phyloP scores from a whole-genome alignment of 2,113 vertebrate genomes.

The Natator depressus region DNA sequence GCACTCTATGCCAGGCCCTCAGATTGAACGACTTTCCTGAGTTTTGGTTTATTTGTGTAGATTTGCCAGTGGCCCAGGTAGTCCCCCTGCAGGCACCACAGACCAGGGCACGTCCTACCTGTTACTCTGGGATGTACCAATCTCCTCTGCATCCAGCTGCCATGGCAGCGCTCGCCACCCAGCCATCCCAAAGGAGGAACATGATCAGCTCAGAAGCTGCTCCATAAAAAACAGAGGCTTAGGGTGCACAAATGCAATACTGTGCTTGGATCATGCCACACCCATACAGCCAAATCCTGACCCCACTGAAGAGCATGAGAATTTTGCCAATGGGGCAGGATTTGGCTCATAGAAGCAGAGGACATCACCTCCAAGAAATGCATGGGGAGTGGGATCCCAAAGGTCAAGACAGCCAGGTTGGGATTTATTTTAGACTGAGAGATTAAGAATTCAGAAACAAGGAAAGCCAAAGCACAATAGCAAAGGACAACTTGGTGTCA shows the following conservation, averaged over 20 bases:
- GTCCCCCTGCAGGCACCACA: accelerated
- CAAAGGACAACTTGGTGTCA: not conserved
- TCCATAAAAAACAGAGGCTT: not conserved
- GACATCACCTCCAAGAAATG: not conserved
- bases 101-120: not conserved
- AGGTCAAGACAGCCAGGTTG: not conserved
- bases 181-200: accelerated
- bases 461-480: not conserved
- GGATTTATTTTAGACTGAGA: not conserved
- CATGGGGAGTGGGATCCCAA: accelerated
- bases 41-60: not conserved
- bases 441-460: not conserved
- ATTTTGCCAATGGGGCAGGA: not conserved
- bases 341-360: not conserved
- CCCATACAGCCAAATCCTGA: not conserved
- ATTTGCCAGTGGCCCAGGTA: not conserved
- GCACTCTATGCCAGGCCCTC: not conserved
- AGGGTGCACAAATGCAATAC: not conserved
- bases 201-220: not conserved
- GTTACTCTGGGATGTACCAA: not conserved
- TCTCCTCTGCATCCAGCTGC: not conserved
- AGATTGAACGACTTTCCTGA: not conserved
- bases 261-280: not conserved
- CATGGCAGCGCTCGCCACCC: not conserved
- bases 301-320: not conserved